Evolutionary conservation across 2,888 invertebrate species (phyloP), one percentile per base, ranked within the genome.

Genomic region (Lasioglossum leucozonium): DNA sequence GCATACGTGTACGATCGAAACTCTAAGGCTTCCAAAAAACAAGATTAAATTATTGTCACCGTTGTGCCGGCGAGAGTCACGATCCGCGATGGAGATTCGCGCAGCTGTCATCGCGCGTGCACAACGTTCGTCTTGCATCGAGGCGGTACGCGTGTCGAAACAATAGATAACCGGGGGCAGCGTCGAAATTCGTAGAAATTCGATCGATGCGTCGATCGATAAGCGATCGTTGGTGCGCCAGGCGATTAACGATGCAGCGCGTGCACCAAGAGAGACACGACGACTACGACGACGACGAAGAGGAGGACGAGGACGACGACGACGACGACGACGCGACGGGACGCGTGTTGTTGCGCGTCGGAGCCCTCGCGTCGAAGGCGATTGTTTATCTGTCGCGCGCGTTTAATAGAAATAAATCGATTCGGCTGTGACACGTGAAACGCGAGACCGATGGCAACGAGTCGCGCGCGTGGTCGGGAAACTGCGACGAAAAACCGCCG

Each of bases 101-200:
- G n/a, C n/a, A n/a, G n/a, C n/a, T n/a, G n/a, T n/a, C n/a, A n/a
- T n/a, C n/a, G n/a, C n/a, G n/a, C n/a, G n/a, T n/a, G n/a, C n/a
- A n/a, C n/a, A n/a, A n/a, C n/a, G n/a, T n/a, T n/a, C n/a, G n/a
- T n/a, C n/a, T n/a, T n/a, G n/a, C n/a, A 34, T 34, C 34, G 34
- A 34, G 34, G 34, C 34, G 51, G 22, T n/a, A n/a, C n/a, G 51
- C 22, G 65, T 65, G 30, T 65, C 18, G 65, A 65, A 34, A 10
- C 65, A 65, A 65, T 65, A 65, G 65, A 65, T 65, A 34, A 65
- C 67, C 37, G 0, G 67, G 67, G 62, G 30, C 67, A 42, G 34
- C 40, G 79, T 11, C 37, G 72, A 81, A 85, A 79, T 85, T 86
- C 85, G 79, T 16, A 34, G 82, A 82, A 82, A 72, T 81, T 75